Conservation (phyloP, 2,113 vertebrate genomes). For the Cettia cetti region DNA sequence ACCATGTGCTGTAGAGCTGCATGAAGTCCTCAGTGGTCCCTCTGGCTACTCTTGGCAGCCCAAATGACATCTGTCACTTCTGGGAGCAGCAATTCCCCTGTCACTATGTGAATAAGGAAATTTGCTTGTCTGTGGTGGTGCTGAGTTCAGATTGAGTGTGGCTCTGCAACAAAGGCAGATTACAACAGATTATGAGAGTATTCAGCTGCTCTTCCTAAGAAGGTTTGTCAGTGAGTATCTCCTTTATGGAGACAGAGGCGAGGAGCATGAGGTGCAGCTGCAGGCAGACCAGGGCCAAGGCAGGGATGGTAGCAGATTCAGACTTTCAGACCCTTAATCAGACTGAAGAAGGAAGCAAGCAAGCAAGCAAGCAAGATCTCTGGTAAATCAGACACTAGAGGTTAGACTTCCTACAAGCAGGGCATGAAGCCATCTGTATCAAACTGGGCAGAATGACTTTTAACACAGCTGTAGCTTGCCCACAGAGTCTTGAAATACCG, state of each 20-base stretch:
- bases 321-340: background rate
- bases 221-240: background rate
- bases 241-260: background rate
- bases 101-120: background rate
- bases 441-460: background rate
- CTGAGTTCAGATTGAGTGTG: background rate
- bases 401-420: background rate
- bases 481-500: background rate
- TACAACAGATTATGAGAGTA: background rate
- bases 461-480: background rate
- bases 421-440: no score
- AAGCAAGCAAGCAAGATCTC: background rate
- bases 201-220: background rate
- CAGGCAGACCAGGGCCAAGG: background rate
- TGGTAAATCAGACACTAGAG: background rate
- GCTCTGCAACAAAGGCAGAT: background rate
- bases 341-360: background rate
- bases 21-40: background rate
- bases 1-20: accelerated
- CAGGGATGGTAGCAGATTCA: accelerated
- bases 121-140: background rate
- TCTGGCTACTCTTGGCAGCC: background rate
- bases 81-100: background rate
- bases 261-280: background rate
- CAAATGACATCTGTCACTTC: background rate